Conservation (phyloP, 2,113 vertebrate species). For the Dicrurus megarhynchus region DNA sequence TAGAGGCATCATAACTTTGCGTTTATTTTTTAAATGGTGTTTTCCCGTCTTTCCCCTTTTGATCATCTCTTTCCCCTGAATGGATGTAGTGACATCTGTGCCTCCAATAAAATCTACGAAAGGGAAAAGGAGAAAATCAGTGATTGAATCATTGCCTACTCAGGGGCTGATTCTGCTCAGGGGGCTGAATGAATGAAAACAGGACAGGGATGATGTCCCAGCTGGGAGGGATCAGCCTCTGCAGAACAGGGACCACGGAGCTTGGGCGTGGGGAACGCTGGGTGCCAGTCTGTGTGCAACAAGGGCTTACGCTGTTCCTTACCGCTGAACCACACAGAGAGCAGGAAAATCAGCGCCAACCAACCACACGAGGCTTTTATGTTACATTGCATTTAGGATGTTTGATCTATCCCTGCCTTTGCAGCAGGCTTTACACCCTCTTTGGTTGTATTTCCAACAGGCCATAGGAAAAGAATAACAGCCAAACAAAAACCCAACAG, state of each 20-base stretch:
- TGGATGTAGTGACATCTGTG: background rate
- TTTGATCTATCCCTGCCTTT: background rate
- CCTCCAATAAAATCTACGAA: background rate
- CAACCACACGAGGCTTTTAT: background rate
- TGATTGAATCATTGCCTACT: fast-evolving
- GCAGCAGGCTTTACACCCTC: background rate
- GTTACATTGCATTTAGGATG: no score
- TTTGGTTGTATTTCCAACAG: background rate
- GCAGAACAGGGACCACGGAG: background rate
- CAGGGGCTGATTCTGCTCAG: background rate
- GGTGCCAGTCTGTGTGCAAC: fast-evolving
- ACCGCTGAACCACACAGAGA: background rate
- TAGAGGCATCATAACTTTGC: slow-evolving; percentile 54
- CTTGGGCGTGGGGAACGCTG: fast-evolving
- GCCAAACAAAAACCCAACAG: background rate
- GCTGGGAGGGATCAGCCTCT: background rate
- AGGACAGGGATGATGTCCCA: no score
- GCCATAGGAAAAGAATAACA: background rate
- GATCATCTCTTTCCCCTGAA: background rate
- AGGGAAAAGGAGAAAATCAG: background rate
- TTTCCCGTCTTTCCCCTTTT: background rate
- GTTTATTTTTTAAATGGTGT: slow-evolving; percentile 30
- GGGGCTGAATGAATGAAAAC: background rate
- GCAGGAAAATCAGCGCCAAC: background rate
- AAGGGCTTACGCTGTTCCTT: fast-evolving